Conservation (phyloP, 2,888 invertebrate genomes). For the Sesamia inferens region DNA sequence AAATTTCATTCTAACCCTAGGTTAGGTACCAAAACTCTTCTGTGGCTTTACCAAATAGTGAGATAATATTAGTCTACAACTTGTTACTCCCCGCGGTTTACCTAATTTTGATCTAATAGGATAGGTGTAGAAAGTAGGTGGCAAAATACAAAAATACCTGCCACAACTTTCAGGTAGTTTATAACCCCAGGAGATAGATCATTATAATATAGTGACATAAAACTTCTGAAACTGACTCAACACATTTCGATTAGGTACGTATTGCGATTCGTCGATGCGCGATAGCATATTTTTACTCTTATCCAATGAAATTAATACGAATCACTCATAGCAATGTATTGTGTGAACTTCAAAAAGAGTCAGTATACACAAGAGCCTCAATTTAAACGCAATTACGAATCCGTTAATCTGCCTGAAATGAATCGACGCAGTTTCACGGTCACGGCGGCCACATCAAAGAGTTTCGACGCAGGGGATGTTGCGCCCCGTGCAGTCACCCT, state of each 20-base stretch:
- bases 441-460: slow-evolving; percentile 88
- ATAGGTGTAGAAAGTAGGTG: neutral
- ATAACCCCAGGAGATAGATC: neutral
- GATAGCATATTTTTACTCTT: neutral
- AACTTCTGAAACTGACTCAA: neutral
- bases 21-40: too few species aligned
- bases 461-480: slow-evolving; percentile 72
- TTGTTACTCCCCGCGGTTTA: neutral
- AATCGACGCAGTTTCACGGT: slow-evolving; percentile 87
- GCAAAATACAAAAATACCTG: neutral
- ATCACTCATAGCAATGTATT: slow-evolving; percentile 23
- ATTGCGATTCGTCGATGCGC: neutral
- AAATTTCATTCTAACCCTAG: too few species aligned
- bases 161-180: neutral
- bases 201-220: too few species aligned
- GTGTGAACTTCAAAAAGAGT: slow-evolving; percentile 54
- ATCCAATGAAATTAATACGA: slow-evolving; percentile 21
- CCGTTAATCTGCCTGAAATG: slow-evolving; percentile 82
- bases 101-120: neutral
- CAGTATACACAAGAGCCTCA: slow-evolving; percentile 68
- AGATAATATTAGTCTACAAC: too few species aligned
- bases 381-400: slow-evolving; percentile 78
- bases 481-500: slow-evolving; percentile 74
- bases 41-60: too few species aligned
- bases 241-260: neutral